Percentiles rank a stretch among this genome's conserved stretches.
These are phyloP conservation scores for Malurus splendens DNA, from an alignment of 2,797 vertebrate genomes.

Conservation along the genomic window DNA sequence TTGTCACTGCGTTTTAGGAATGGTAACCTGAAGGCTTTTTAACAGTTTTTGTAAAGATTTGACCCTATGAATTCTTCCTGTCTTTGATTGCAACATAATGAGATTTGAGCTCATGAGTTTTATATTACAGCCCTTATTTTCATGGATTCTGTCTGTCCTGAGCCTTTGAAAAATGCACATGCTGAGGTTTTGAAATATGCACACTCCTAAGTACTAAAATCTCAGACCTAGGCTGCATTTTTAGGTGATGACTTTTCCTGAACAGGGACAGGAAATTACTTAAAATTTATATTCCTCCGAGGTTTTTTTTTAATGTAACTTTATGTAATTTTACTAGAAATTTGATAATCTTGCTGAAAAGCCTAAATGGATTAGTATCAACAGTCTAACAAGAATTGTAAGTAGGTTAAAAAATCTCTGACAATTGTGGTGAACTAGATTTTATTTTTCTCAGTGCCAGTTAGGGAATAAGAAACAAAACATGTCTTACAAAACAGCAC, in stretches of 20 bases:
- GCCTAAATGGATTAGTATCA: background rate
- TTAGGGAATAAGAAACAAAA: background rate
- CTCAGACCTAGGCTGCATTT: background rate
- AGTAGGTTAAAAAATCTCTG: background rate
- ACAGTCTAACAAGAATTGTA: background rate
- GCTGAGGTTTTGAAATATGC: background rate
- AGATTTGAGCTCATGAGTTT: background rate
- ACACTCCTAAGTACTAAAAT: background rate
- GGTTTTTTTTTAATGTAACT: background rate
- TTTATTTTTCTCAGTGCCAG: background rate
- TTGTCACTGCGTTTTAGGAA: background rate
- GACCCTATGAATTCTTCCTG: background rate
- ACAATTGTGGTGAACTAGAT: background rate
- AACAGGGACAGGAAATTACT: background rate
- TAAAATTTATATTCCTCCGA: background rate
- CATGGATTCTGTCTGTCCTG: background rate
- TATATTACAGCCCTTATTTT: background rate
- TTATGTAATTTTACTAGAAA: background rate
- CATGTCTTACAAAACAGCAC: background rate
- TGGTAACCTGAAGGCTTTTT: background rate
- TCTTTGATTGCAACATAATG: background rate
- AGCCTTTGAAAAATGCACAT: background rate
- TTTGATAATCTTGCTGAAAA: background rate
- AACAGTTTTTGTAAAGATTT: background rate
- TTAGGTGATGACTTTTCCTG: background rate